Base-by-base conservation (phyloP, 1,140 invertebrate genomes). In the Aleiodes sp. region DNA sequence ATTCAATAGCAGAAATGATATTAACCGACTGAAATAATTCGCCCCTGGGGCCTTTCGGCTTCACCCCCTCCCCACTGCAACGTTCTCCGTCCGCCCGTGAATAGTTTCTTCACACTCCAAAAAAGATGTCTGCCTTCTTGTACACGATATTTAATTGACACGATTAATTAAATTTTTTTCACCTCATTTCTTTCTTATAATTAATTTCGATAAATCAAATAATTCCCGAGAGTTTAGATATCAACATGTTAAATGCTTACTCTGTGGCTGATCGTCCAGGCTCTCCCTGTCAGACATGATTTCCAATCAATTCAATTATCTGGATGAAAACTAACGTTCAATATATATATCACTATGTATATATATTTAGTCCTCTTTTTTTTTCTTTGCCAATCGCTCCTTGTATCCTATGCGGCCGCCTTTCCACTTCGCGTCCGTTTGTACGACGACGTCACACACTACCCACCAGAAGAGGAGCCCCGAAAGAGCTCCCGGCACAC, bases 251-350 rank as follows among this genome's bases (percentile, higher is more conserved):
- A 43, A n/a, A 43, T 28, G 69, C 87, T 85, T 85, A 88, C 87
- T 88, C 86, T 87, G 87, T 75, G 84, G 86, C 80, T 88, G 87
- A 78, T 89, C 87, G 84, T 89, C 87, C 78, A 87, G 86, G 80
- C 88, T 89, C 81, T 88, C 88, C 73, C 86, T 87, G 83, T 89
- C 87, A 80, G 88, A 88, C 88, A 88, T 88, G 80, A 76, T 79
- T 81, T 75, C 74, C 75, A 75, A 71, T 76, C n/a, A 65, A 73
- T 75, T 73, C 77, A 74, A 73, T 71, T 68, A 69, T 70, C 61
- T 69, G 39, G 28, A n/a, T n/a, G n/a, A n/a, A n/a, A n/a, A n/a
- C n/a, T n/a, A n/a, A n/a, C n/a, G n/a, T n/a, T n/a, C n/a, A n/a
- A n/a, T n/a, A n/a, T n/a, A n/a, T n/a, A n/a, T n/a, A n/a, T 56